Percentiles rank a stretch among this genome's conserved stretches.
These are phyloP conservation scores for Heliocidaris erythrogramma DNA, from an alignment of 35 echinoderm and acorn worm species.

Conservation along the genomic window DNA sequence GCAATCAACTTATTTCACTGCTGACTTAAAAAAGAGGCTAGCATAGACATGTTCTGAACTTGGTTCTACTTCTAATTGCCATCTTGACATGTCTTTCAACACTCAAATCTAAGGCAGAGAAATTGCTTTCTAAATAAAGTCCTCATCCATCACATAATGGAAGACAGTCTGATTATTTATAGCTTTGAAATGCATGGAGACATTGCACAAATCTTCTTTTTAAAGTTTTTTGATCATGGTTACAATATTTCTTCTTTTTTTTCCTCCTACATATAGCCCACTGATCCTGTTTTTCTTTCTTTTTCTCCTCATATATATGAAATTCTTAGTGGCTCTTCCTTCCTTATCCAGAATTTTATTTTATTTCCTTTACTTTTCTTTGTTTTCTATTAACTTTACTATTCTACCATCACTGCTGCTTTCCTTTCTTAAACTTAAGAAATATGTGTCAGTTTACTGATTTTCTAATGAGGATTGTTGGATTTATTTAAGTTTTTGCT, in stretches of 20 bases:
- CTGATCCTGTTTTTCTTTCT: no score
- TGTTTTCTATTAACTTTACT: no score
- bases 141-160: not conserved
- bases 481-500: no score
- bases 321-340: no score
- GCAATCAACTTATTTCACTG: not conserved
- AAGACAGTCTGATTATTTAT: not conserved
- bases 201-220: not conserved
- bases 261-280: no score
- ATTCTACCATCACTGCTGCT: no score
- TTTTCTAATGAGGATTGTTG: no score
- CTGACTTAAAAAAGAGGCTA: not conserved
- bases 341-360: no score
- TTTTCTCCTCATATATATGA: no score
- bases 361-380: no score
- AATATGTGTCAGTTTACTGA: no score
- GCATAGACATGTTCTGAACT: not conserved
- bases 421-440: no score
- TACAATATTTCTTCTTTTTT: not conserved
- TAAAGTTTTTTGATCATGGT: not conserved
- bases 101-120: not conserved
- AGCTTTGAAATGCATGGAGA: not conserved
- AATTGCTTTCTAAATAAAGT: conserved; percentile 6
- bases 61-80: not conserved
- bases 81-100: not conserved